Conservation (phyloP, 53 echinoderm and acorn worm species). For the Patiria pectinifera region DNA sequence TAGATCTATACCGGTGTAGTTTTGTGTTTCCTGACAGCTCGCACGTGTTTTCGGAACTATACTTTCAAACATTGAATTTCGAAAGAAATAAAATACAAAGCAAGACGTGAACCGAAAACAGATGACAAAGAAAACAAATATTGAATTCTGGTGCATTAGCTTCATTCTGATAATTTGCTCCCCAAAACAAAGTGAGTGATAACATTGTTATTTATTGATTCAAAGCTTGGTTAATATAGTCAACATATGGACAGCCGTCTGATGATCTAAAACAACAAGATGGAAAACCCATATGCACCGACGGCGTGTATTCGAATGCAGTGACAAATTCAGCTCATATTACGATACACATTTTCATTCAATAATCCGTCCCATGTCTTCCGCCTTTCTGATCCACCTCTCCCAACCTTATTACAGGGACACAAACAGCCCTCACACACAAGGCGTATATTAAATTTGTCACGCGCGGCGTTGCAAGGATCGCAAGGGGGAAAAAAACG, state of each 20-base stretch:
- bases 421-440: background rate
- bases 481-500: background rate
- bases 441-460: conserved; percentile 1
- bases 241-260: no score
- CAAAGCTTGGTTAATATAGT: no score
- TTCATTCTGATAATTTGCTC: no score
- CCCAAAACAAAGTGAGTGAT: no score
- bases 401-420: background rate
- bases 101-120: no score
- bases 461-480: background rate
- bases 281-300: no score
- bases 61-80: background rate
- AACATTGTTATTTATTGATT: no score
- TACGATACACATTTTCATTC: background rate
- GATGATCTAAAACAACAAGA: no score
- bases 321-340: background rate
- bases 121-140: no score
- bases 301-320: no score
- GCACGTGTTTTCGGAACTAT: background rate
- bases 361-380: background rate
- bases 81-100: no score
- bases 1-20: background rate
- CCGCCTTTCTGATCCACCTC: background rate
- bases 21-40: background rate
- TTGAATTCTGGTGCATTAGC: no score